Evolutionary conservation across 2,797 vertebrate genomes (phyloP).

Genomic region (Neopelma chrysocephalum): DNA sequence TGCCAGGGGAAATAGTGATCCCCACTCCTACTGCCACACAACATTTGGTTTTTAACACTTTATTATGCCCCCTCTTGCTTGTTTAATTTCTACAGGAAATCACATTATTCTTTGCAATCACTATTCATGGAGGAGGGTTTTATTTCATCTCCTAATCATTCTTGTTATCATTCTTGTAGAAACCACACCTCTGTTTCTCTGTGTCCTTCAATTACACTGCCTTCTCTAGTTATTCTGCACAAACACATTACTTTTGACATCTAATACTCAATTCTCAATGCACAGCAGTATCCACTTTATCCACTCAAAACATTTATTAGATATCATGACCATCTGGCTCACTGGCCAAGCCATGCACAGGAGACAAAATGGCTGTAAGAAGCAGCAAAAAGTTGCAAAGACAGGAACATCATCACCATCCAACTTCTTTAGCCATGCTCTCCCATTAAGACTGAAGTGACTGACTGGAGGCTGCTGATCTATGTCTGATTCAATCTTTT

Average conservation of each 20-base stretch:
- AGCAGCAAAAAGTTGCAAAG: background rate
- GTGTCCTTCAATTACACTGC: conserved; percentile 20
- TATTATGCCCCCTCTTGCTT: background rate
- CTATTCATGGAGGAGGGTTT: background rate
- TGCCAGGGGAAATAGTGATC: background rate
- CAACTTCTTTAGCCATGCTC: background rate
- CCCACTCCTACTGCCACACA: background rate
- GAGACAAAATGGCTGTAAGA: background rate
- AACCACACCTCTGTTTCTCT: background rate
- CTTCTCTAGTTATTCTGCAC: background rate
- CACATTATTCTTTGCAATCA: background rate
- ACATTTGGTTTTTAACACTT: conserved; percentile 17
- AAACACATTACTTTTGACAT: conserved; percentile 27
- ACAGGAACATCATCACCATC: background rate
- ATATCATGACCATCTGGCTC: conserved; percentile 26
- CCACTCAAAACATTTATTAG: conserved; percentile 8
- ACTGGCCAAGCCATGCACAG: background rate
- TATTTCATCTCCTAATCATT: conserved; percentile 31
- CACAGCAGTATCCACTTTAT: background rate
- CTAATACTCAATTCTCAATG: background rate
- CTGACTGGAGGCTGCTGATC: background rate
- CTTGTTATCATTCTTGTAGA: conserved; percentile 22
- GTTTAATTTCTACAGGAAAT: conserved; percentile 17
- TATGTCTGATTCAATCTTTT: background rate
- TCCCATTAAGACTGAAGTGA: background rate